Evolutionary conservation across 2,797 vertebrate species (phyloP).

Genomic region (Onychomys leucogaster): DNA sequence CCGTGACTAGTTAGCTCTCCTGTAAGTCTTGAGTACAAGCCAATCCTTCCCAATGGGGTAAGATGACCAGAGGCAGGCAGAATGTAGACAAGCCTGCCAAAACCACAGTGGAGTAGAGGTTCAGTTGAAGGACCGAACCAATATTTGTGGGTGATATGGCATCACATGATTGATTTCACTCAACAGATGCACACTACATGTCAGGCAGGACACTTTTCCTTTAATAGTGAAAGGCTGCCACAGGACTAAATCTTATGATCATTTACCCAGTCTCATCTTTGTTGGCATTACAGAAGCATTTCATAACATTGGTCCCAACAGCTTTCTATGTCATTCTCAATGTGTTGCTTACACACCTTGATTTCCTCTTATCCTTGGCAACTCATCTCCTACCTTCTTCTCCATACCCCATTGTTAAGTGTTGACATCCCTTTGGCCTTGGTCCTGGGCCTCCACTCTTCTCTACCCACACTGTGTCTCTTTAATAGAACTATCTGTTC

Average conservation of each 20-base stretch:
- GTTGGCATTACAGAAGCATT: neutral
- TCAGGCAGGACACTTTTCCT: neutral
- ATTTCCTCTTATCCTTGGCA: neutral
- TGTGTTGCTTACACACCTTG: neutral
- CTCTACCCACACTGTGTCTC: neutral
- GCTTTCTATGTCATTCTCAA: neutral
- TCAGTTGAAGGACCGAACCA: neutral
- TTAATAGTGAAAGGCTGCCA: neutral
- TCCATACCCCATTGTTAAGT: neutral
- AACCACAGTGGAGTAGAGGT: neutral
- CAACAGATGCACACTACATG: neutral
- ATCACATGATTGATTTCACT: neutral
- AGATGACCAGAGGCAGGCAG: neutral
- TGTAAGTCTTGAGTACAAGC: neutral
- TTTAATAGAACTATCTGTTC: neutral
- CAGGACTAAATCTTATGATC: neutral
- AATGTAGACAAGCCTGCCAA: neutral
- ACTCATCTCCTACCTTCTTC: neutral
- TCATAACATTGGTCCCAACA: neutral
- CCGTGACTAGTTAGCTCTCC: neutral
- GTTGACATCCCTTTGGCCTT: neutral
- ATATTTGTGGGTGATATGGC: neutral
- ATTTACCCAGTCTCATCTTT: neutral
- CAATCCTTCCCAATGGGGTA: neutral
- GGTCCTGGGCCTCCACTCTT: neutral